Evolutionary conservation across 2,797 vertebrate species (phyloP).

Genomic region (Chelidonichthys spinosus): DNA sequence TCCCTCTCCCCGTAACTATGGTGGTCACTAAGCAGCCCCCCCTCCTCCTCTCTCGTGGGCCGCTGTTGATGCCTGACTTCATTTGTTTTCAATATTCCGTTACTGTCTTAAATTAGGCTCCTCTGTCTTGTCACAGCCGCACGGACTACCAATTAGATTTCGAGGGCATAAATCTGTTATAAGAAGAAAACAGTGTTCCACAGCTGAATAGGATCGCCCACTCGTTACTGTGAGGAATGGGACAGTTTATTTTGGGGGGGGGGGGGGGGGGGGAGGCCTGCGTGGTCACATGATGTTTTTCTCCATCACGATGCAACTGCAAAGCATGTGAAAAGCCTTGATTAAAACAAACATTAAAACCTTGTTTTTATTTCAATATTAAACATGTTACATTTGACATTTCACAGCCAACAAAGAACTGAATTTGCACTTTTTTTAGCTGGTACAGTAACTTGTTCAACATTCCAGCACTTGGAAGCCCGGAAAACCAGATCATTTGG

Average conservation of each 20-base stretch:
- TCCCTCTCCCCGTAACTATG: neutral
- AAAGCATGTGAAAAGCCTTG: conserved; percentile 32
- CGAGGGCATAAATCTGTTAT: conserved; percentile 76
- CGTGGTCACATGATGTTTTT: conserved; percentile 73
- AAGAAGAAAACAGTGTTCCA: conserved; percentile 52
- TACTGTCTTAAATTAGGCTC: too few relatives aligned
- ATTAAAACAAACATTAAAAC: conserved; percentile 7
- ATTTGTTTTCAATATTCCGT: conserved; percentile 7
- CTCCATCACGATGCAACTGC: conserved; percentile 31
- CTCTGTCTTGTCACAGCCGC: conserved; percentile 12
- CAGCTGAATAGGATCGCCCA: conserved; percentile 61
- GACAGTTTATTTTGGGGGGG: conserved; percentile 54
- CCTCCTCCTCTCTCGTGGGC: too few relatives aligned
- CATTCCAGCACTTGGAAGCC: too few relatives aligned
- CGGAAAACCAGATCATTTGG: neutral
- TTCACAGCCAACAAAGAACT: too few relatives aligned
- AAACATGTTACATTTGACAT: neutral
- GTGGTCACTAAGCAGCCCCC: neutral
- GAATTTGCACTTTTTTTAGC: too few relatives aligned
- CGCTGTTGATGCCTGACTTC: neutral
- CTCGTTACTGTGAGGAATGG: conserved; percentile 68
- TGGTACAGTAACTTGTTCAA: neutral
- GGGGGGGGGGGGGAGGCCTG: conserved; percentile 44
- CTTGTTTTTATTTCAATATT: neutral
- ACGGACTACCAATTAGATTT: conserved; percentile 75